A percentile compares a stretch with the other conserved stretches of the same genome.
Evolutionary conservation across 2,888 invertebrate genomes (phyloP).

Genomic region (Ametastegia equiseti): DNA sequence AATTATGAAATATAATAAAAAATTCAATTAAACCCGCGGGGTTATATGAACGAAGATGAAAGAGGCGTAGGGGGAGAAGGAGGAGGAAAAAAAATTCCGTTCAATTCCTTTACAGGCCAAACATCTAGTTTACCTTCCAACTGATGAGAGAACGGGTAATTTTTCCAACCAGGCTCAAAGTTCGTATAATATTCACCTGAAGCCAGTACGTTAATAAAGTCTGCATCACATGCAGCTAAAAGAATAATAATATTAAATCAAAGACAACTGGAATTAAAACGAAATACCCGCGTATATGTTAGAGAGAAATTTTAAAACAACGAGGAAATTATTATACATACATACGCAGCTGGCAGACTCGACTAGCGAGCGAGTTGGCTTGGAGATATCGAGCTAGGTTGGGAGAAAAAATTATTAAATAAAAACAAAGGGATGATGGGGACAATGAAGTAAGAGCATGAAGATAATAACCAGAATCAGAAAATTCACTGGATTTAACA

Average conservation of each 20-base stretch:
- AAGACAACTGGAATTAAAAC: conserved; percentile 24
- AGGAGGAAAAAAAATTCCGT: conserved; percentile 47
- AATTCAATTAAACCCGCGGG: conserved; percentile 30
- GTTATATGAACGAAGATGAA: conserved; percentile 26
- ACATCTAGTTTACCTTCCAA: conserved; percentile 49
- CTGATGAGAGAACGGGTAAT: neutral
- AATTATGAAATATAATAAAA: conserved; percentile 26
- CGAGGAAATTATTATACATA: neutral
- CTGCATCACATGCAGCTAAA: neutral
- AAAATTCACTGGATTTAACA: conserved; percentile 63
- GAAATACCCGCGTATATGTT: conserved; percentile 10
- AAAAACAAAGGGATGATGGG: conserved; percentile 59
- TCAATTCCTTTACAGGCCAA: neutral
- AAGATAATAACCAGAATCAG: conserved; percentile 64
- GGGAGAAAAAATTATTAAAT: conserved; percentile 60
- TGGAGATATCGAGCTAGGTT: conserved; percentile 25
- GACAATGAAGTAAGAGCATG: conserved; percentile 64
- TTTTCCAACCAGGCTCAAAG: neutral
- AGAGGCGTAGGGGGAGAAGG: neutral
- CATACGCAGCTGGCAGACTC: neutral
- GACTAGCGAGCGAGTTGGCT: neutral
- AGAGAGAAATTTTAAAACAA: neutral
- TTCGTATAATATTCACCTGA: neutral
- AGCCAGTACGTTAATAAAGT: conserved; percentile 22
- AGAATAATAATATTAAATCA: conserved; percentile 24